Conservation (phyloP, 2,888 invertebrate genomes). For the Rhorus exstirpatorius region DNA sequence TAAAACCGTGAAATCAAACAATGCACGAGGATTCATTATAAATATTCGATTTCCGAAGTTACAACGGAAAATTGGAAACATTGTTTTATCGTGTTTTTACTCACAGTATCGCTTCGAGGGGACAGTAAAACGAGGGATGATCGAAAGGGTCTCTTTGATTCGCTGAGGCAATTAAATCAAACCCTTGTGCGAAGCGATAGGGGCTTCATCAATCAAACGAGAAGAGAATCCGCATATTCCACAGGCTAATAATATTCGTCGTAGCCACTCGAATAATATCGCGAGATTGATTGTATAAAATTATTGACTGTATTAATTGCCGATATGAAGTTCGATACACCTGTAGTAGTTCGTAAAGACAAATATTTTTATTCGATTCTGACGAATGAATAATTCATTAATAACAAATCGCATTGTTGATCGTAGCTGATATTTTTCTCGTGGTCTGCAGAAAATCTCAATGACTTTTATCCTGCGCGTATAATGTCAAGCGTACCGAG, state of each 20-base stretch:
- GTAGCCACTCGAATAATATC: slow-evolving; percentile 1
- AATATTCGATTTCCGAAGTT: background rate
- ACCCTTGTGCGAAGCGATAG: background rate
- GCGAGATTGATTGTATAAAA: slow-evolving; percentile 5
- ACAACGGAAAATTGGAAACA: slow-evolving; percentile 30
- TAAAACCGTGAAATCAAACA: background rate
- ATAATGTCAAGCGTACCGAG: too few relatives aligned
- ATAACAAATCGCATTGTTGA: background rate
- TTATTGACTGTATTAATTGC: slow-evolving; percentile 3
- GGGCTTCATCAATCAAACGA: slow-evolving; percentile 42
- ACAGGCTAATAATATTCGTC: slow-evolving; percentile 1
- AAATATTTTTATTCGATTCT: slow-evolving; percentile 8
- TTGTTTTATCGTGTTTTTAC: background rate
- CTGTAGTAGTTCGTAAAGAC: background rate
- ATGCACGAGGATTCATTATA: background rate
- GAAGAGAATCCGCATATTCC: background rate
- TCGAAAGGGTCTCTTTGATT: slow-evolving; percentile 28
- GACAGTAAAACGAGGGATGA: background rate
- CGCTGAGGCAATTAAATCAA: slow-evolving; percentile 37
- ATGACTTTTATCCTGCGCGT: too few relatives aligned
- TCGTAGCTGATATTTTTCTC: background rate
- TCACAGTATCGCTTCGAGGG: too few relatives aligned
- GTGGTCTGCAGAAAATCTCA: background rate
- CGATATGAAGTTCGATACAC: background rate
- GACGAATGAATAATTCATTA: slow-evolving; percentile 21